These are phyloP conservation scores for Xerus rutilus DNA, from an alignment of 2,797 vertebrate genomes.

Conservation along the genomic window DNA sequence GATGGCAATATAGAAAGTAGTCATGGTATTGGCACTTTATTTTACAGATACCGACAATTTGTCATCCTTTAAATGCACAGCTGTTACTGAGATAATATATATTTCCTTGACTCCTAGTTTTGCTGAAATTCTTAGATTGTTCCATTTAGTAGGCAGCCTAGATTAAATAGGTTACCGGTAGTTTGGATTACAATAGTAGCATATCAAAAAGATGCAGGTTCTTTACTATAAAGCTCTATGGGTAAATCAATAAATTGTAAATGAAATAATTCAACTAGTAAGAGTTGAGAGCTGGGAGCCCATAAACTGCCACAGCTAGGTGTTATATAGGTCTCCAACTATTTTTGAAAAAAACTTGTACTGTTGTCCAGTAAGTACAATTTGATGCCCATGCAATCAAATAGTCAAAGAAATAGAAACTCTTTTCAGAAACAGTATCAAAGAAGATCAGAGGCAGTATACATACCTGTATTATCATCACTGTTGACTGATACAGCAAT, in stretches of 20 bases:
- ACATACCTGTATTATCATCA: neutral
- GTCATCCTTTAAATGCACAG: neutral
- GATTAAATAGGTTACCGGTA: neutral
- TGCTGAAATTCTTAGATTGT: neutral
- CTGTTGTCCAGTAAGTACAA: slow-evolving; percentile 34
- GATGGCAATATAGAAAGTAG: neutral
- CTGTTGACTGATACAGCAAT: neutral
- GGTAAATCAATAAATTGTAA: neutral
- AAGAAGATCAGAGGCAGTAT: neutral
- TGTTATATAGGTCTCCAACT: slow-evolving; percentile 25
- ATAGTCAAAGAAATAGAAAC: neutral
- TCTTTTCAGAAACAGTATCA: neutral
- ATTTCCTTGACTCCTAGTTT: neutral
- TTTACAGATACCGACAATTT: neutral
- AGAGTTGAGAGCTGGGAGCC: neutral
- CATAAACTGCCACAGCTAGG: neutral
- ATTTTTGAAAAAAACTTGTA: neutral
- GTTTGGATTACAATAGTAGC: neutral
- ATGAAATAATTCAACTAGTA: neutral
- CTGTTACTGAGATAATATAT: neutral
- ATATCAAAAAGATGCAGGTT: neutral
- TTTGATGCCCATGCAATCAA: slow-evolving; percentile 16
- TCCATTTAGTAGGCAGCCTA: neutral
- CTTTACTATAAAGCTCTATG: neutral
- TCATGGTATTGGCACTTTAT: neutral